Conservation (phyloP, 2,113 vertebrate genomes). For the Bettongia penicillata region DNA sequence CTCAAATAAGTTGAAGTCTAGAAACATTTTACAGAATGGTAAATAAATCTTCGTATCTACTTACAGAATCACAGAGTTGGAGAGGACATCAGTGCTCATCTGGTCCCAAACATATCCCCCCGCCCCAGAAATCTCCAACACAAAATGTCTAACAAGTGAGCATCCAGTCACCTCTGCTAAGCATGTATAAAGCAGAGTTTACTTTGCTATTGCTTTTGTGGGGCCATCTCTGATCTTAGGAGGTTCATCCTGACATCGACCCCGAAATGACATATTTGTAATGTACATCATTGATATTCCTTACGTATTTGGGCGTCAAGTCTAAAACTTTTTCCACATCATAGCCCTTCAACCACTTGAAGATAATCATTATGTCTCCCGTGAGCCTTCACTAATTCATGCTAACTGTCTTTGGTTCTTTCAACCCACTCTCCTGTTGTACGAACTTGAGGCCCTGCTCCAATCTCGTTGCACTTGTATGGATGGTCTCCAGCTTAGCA, state of each 20-base stretch:
- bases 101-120: not conserved
- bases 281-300: not conserved
- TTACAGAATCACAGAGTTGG: slow-evolving; percentile 29
- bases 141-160: not conserved
- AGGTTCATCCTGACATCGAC: not conserved
- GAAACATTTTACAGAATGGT: slow-evolving; percentile 41
- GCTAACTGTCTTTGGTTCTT: not conserved
- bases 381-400: not conserved
- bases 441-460: not conserved
- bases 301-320: not conserved
- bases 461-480: not conserved
- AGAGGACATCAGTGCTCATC: slow-evolving; percentile 11
- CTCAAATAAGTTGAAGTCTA: slow-evolving; percentile 25
- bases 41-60: slow-evolving; percentile 20
- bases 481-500: not conserved
- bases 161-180: not conserved
- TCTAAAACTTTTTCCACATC: not conserved
- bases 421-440: not conserved
- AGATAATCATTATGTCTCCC: not conserved
- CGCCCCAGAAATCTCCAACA: not conserved
- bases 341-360: not conserved
- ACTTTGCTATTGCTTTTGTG: not conserved
- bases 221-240: not conserved
- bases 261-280: not conserved
- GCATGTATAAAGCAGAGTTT: not conserved